Conservation (phyloP, 2,797 vertebrate species). For the Sebastes hubbsi region DNA sequence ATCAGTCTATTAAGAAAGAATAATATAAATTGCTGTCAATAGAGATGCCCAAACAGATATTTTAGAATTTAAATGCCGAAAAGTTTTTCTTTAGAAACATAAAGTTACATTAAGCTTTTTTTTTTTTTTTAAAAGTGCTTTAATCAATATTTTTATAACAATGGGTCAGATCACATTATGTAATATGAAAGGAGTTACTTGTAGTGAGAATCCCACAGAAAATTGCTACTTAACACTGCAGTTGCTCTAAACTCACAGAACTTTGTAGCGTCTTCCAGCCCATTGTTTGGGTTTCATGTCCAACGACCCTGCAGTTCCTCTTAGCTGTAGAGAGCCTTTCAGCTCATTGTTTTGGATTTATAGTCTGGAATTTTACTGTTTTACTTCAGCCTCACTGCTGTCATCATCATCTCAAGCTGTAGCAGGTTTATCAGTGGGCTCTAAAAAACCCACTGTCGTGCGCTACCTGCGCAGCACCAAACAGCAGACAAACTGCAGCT, state of each 20-base stretch:
- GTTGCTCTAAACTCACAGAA: fast-evolving
- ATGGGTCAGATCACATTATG: neutral
- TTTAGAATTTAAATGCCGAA: neutral
- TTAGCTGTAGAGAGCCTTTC: no score
- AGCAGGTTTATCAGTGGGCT: no score
- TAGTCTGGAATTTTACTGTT: no score
- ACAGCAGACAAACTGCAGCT: neutral
- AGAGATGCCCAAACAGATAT: neutral
- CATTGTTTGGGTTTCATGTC: neutral
- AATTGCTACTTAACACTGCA: neutral
- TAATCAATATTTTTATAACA: neutral
- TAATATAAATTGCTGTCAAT: neutral
- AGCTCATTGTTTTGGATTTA: no score
- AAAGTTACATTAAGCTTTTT: neutral
- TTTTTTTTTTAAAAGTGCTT: neutral
- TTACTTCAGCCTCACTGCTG: no score
- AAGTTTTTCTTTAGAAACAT: neutral
- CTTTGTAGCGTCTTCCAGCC: neutral
- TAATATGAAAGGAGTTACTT: neutral
- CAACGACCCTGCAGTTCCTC: no score
- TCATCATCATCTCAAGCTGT: no score
- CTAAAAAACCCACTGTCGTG: no score
- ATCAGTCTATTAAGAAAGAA: neutral
- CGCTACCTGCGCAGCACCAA: no score
- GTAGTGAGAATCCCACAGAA: neutral